A percentile compares a stretch with the other conserved stretches of the same genome.
These are phyloP conservation scores for Hippocampus mohnikei DNA, from an alignment of 2,113 vertebrate genomes.

Conservation along the genomic window DNA sequence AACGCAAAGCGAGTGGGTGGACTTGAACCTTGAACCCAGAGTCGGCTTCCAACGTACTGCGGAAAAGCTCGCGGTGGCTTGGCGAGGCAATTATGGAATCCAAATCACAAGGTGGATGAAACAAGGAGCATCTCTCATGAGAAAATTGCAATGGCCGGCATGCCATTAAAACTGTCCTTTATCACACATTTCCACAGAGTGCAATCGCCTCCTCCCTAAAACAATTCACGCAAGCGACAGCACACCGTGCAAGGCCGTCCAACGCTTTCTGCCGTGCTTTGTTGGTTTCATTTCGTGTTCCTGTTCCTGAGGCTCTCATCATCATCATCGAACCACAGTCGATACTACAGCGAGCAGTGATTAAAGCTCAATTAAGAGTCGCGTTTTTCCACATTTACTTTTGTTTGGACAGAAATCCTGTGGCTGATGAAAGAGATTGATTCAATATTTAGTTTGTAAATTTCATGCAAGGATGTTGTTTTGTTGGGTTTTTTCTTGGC, in stretches of 20 bases:
- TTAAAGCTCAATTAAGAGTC: not conserved
- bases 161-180: slow-evolving; percentile 32
- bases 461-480: not conserved
- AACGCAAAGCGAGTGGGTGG: slow-evolving; percentile 39
- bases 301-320: not conserved
- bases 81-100: slow-evolving; percentile 52
- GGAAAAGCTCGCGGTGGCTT: slow-evolving; percentile 50
- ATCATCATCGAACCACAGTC: not conserved
- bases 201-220: not conserved
- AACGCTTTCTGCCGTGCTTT: not conserved
- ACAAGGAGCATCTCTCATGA: slow-evolving; percentile 24
- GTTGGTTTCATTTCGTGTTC: not conserved
- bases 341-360: not conserved
- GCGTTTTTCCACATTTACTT: not conserved
- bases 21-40: slow-evolving; percentile 48
- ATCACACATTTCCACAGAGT: slow-evolving; percentile 8
- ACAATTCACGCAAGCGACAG: not conserved
- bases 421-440: not conserved
- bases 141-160: slow-evolving; percentile 19
- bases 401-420: not conserved
- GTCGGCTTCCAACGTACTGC: slow-evolving; percentile 49
- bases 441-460: not conserved
- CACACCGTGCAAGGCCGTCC: not conserved
- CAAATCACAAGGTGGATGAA: slow-evolving; percentile 46
- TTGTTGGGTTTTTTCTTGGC: not conserved